Conservation (phyloP, 1,140 invertebrate genomes). For the Arctopsyche grandis region DNA sequence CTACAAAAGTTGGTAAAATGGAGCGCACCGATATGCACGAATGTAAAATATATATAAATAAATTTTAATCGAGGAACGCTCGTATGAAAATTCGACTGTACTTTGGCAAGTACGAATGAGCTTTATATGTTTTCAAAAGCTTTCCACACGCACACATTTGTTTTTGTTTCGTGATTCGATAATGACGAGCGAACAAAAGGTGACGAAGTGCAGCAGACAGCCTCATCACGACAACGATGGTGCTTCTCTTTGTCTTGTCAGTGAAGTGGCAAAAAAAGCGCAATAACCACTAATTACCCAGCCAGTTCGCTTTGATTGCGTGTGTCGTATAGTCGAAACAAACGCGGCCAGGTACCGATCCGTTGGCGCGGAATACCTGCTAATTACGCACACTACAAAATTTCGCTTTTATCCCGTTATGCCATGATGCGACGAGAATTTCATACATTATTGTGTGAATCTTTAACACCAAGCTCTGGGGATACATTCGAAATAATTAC, state of each 20-base stretch:
- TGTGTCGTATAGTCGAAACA: not conserved
- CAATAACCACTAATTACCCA: slow-evolving; percentile 35
- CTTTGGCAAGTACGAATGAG: not conserved
- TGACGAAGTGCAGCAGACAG: slow-evolving; percentile 36
- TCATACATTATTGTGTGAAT: no score
- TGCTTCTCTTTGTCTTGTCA: slow-evolving; percentile 29
- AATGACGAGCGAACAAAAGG: slow-evolving; percentile 41
- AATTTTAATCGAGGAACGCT: not conserved
- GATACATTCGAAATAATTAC: no score
- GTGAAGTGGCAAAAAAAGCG: slow-evolving; percentile 25
- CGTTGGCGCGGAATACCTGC: not conserved
- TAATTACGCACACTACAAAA: not conserved
- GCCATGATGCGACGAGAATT: not conserved
- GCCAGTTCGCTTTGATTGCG: slow-evolving; percentile 29
- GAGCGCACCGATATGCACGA: no score
- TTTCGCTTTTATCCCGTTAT: not conserved
- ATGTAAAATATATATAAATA: not conserved
- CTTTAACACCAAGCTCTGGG: no score
- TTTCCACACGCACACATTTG: not conserved
- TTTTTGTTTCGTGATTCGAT: slow-evolving; percentile 23
- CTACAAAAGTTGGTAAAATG: no score
- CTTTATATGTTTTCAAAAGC: slow-evolving; percentile 11
- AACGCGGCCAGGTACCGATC: not conserved
- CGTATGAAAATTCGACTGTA: not conserved
- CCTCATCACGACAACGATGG: slow-evolving; percentile 29